Evolutionary conservation across 2,113 vertebrate species (phyloP), one percentile per base, ranked within the genome.

Genomic region (Myotis davidii): DNA sequence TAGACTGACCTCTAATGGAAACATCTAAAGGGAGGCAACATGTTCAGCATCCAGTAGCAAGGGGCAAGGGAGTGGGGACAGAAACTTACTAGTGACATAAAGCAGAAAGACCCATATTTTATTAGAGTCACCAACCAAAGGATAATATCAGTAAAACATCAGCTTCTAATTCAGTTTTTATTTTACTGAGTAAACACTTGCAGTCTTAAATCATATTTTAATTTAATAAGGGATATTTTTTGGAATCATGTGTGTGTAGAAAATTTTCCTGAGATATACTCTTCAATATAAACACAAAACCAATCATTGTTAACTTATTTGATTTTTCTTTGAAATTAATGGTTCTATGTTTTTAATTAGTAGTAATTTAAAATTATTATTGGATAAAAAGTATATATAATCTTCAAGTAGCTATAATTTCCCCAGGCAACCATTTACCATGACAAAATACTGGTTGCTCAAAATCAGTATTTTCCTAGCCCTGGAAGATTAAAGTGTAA

Each of bases 371-470:
- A 50, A 93, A 90, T 54, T 93, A 87, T 65, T 82, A 73, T 74
- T 65, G 61, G 52, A 83, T 90, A 25, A 79, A 76, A 64, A 37
- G 2, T 83, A 70, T 34, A 54, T 82, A 76, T 23, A 65, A 14
- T 17, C 29, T 94, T 91, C 54, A 59, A 74, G 81, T 85, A 93
- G 32, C 59, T 95, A 61, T 27, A 83, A 18, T 94, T 96, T 88
- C 54, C 54, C 13, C 29, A 85, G 78, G 67, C 10, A 81, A 90
- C 54, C 18, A 72, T 64, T 56, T 85, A 54, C 59, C 45, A 29
- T 81, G 32, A 87, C 17, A 88, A n/a, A 91, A 85, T 54, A 23
- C 84, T 70, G 20, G 21, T 85, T 64, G 8, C 29, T 93, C 20
- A 82, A 94, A 94, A 77, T 94, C 25, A 42, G 10, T 61, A 39